Evolutionary conservation across 2,888 invertebrate genomes (phyloP).

Genomic region (Acronicta alni): DNA sequence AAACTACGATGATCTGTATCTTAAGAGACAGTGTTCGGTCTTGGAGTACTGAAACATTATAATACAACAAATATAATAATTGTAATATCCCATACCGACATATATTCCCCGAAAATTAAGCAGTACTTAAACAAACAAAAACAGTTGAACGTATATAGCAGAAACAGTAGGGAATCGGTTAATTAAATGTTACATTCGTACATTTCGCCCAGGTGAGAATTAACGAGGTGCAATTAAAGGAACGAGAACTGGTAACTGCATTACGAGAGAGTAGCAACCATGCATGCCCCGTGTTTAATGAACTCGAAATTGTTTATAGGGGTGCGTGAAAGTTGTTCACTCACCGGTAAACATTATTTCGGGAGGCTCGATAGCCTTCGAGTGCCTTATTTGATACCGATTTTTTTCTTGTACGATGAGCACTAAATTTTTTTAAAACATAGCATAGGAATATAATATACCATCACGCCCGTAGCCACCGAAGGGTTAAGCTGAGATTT

Average conservation of each 20-base stretch:
- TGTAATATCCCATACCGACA: not conserved
- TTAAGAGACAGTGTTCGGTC: too few species aligned
- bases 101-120: not conserved
- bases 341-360: too few species aligned
- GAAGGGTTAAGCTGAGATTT: too few species aligned
- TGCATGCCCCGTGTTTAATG: conserved; percentile 2
- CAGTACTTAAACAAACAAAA: not conserved
- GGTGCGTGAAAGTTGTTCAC: not conserved
- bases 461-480: too few species aligned
- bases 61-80: too few species aligned
- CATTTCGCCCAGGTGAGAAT: conserved; percentile 11
- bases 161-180: conserved; percentile 24
- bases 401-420: too few species aligned
- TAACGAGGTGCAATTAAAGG: conserved; percentile 28
- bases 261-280: conserved; percentile 6
- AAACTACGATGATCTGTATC: too few species aligned
- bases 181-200: conserved; percentile 41
- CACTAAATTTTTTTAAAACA: too few species aligned
- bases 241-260: conserved; percentile 14
- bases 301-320: conserved; percentile 1
- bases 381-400: too few species aligned
- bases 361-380: too few species aligned
- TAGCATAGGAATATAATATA: too few species aligned
- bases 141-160: conserved; percentile 7
- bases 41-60: too few species aligned